These are phyloP conservation scores for Theocolax elegans DNA, from an alignment of 1,140 invertebrate species.

Conservation along the genomic window DNA sequence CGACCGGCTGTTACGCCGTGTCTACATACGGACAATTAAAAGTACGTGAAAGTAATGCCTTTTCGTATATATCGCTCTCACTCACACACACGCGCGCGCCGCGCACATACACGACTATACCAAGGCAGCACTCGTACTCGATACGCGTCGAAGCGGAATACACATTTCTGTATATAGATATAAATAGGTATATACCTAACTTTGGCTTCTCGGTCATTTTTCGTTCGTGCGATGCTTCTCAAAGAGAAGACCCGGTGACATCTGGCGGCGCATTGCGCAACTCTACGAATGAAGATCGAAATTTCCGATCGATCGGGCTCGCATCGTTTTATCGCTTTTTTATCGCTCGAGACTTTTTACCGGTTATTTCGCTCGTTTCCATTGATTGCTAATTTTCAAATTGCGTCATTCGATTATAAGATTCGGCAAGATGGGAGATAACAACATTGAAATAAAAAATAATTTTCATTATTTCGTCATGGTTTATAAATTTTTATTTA, in stretches of 20 bases:
- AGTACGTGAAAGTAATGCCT: conserved; percentile 52
- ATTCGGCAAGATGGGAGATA: no score
- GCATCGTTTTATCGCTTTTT: conserved; percentile 37
- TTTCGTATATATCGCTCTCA: conserved; percentile 43
- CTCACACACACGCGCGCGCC: no score
- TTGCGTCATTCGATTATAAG: no score
- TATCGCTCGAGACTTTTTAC: background rate
- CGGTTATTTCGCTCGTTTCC: no score
- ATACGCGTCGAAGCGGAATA: conserved; percentile 51
- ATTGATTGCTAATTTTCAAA: no score
- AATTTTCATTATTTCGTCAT: no score
- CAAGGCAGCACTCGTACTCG: conserved; percentile 45
- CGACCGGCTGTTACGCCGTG: conserved; percentile 37
- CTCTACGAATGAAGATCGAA: background rate
- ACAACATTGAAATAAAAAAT: no score
- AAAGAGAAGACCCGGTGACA: conserved; percentile 24
- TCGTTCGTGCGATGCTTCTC: no score
- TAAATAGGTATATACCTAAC: no score
- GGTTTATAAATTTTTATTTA: no score
- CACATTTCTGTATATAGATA: conserved; percentile 14
- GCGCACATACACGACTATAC: no score
- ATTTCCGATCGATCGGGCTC: conserved; percentile 40
- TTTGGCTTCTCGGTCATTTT: background rate
- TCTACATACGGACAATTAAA: background rate
- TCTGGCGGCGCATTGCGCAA: conserved; percentile 19